Conservation (phyloP, 1,140 invertebrate species). For the Zophobas morio region DNA sequence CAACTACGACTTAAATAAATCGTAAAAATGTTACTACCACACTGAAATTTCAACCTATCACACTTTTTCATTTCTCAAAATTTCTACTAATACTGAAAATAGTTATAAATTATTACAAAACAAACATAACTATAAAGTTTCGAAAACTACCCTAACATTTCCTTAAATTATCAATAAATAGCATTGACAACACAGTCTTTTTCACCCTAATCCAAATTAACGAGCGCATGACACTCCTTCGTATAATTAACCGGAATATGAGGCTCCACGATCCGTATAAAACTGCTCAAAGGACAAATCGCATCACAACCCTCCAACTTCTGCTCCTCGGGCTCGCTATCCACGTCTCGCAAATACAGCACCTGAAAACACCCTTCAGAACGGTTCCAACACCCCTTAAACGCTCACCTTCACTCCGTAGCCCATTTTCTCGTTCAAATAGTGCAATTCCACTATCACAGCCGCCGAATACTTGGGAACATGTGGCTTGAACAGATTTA, state of each 20-base stretch:
- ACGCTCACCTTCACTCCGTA: conserved; percentile 22
- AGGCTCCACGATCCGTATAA: conserved; percentile 50
- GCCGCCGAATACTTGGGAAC: conserved; percentile 65
- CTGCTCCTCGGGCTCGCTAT: conserved; percentile 50
- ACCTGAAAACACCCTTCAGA: conserved; percentile 46
- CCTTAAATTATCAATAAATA: no score
- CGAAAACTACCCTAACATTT: no score
- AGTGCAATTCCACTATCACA: conserved; percentile 63
- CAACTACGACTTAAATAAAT: no score
- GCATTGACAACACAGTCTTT: neutral
- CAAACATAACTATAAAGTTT: no score
- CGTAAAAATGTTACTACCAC: no score
- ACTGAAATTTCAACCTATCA: no score
- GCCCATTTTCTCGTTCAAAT: conserved; percentile 64
- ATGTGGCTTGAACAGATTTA: conserved; percentile 73
- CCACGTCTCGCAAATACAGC: conserved; percentile 52
- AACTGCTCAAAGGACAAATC: conserved; percentile 54
- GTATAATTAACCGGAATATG: conserved; percentile 59
- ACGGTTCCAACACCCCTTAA: neutral
- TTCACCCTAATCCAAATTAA: conserved; percentile 52
- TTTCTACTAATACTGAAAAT: no score
- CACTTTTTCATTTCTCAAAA: no score
- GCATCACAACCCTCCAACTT: conserved; percentile 52
- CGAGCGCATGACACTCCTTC: conserved; percentile 55
- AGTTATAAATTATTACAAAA: no score